Evolutionary conservation across 2,797 vertebrate species (phyloP), one percentile per base, ranked within the genome.

Genomic region (Rhinella marina): DNA sequence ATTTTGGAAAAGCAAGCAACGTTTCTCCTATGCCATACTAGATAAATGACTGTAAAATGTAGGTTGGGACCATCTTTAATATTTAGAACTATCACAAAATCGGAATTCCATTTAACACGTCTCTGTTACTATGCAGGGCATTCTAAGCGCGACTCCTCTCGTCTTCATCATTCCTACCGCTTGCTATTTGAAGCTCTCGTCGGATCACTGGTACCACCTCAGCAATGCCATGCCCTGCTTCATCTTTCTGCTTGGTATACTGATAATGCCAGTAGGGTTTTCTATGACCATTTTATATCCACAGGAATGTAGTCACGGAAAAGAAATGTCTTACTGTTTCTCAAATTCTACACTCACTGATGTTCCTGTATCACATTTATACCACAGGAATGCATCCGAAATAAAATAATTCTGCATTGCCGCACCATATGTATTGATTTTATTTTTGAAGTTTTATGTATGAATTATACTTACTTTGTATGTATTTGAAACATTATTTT

Each of bases 91-190:
- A 21, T 68, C 25, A 32, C 13, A 17, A 70, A 5, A 70, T 9
- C 32, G 0, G 1, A 70, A 52, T 11, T 52, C 0, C 1, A n/a
- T 76, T 0, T 76, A 25, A 52, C 21, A 73, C 48, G 14, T 57
- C 7, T 75, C 7, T 82, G n/a, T 85, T 79, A 92, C 86, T 92
- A 92, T 92, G 23, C 94, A 99, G 98, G 98, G 98, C 50, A 94
- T 96, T 76, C 89, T 99, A 91, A 97, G 97, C 68, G 98, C 98
- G n/a, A 96, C 94, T 4, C 98, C 98, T 0, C 94, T 99, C 80
- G 97, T 99, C 93, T 99, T 99, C 95, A 97, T 99, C 93, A 94
- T 99, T 75, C 98, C 98, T 2, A 94, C 97, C 0, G 97, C 97
- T 0, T 99, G 98, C 91, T 98, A 96, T 90, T 93, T 99, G 89